Conservation (phyloP, 2,888 invertebrate species). For the Serripes groenlandicus region DNA sequence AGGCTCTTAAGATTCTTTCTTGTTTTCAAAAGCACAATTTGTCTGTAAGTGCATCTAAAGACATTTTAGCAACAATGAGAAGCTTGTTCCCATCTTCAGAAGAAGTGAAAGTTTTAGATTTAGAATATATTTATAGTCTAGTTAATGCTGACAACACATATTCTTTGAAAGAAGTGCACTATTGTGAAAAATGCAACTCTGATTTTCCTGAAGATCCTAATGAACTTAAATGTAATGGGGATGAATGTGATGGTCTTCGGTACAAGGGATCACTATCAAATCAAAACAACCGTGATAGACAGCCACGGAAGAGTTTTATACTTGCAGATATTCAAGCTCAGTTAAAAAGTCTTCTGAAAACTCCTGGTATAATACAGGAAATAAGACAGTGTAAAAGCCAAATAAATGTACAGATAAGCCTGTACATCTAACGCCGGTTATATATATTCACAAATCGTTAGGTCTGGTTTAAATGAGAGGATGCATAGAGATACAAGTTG, state of each 20-base stretch:
- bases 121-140: not conserved
- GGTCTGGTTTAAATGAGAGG: too few relatives aligned
- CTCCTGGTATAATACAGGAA: constrained; percentile 23
- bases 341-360: constrained; percentile 28
- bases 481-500: too few relatives aligned
- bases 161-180: constrained; percentile 27
- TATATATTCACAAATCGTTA: too few relatives aligned
- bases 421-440: too few relatives aligned
- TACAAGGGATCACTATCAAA: constrained; percentile 27
- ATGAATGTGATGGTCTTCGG: constrained; percentile 33
- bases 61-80: not conserved
- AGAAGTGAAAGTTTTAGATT: not conserved
- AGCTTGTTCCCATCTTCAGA: not conserved
- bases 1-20: constrained; percentile 6
- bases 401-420: too few relatives aligned
- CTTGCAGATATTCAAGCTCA: constrained; percentile 33
- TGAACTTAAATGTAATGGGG: constrained; percentile 23
- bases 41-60: not conserved
- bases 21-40: constrained; percentile 6
- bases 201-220: constrained; percentile 35
- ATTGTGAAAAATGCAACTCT: constrained; percentile 23
- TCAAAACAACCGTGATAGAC: constrained; percentile 10
- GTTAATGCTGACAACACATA: not conserved
- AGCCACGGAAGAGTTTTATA: constrained; percentile 26
- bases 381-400: constrained; percentile 20